phyloP scores from a whole-genome alignment of 2,113 vertebrate species.

The Eidolon helvum region DNA sequence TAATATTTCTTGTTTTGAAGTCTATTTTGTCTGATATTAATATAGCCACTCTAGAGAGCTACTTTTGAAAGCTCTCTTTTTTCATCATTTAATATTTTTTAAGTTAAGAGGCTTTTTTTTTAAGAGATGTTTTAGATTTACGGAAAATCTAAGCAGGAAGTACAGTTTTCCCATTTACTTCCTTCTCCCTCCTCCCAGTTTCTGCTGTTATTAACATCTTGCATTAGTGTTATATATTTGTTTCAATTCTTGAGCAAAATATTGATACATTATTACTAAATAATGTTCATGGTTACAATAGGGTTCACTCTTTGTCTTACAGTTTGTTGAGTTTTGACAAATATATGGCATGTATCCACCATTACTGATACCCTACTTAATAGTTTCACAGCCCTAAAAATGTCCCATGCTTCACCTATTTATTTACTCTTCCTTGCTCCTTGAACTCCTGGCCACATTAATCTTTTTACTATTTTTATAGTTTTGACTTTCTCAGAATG shows the following conservation, averaged over 20 bases:
- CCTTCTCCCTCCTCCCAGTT: background rate
- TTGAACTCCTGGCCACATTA: background rate
- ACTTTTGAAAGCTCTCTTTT: background rate
- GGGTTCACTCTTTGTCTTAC: background rate
- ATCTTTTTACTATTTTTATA: background rate
- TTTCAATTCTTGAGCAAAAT: background rate
- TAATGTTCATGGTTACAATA: background rate
- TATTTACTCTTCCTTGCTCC: background rate
- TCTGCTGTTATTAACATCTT: background rate
- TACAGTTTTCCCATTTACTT: background rate
- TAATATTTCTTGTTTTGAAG: constrained; percentile 2
- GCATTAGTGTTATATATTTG: background rate
- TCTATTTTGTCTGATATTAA: constrained; percentile 15
- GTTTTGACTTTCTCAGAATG: background rate
- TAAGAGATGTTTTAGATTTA: background rate
- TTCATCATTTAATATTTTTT: background rate
- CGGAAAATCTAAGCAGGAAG: background rate
- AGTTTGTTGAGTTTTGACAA: background rate
- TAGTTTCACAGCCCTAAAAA: background rate
- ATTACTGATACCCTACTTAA: background rate
- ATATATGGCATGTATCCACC: background rate
- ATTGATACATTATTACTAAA: background rate
- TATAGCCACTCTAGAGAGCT: background rate
- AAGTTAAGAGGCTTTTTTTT: background rate
- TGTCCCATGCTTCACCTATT: background rate